Conservation (phyloP, 2,113 vertebrate genomes). For the Thunnus maccoyii region DNA sequence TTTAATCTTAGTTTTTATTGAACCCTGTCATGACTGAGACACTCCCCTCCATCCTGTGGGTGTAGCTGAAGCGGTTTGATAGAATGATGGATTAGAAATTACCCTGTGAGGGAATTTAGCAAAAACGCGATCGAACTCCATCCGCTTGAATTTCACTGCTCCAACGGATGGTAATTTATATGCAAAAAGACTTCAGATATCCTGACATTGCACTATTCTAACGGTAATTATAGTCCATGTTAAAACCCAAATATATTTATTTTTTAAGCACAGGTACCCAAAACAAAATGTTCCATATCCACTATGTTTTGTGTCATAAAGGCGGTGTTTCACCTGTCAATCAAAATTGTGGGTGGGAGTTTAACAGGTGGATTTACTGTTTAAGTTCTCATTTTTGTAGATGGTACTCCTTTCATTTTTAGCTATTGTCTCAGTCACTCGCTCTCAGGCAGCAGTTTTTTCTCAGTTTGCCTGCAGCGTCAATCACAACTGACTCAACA, state of each 20-base stretch:
- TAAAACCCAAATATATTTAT: conserved; percentile 10
- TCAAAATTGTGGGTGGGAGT: neutral
- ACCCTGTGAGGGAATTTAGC: conserved; percentile 58
- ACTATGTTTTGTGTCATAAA: neutral
- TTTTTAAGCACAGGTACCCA: neutral
- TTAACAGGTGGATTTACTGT: too few relatives aligned
- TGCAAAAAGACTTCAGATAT: conserved; percentile 39
- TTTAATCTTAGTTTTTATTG: conserved; percentile 79
- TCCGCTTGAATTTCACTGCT: conserved; percentile 34
- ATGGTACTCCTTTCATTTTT: neutral
- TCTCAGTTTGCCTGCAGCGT: neutral
- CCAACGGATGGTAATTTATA: conserved; percentile 49
- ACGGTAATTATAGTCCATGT: conserved; percentile 7
- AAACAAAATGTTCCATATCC: neutral
- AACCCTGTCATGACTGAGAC: conserved; percentile 63
- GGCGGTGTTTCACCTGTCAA: neutral
- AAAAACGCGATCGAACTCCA: conserved; percentile 63
- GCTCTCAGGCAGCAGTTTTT: too few relatives aligned
- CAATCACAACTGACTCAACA: neutral
- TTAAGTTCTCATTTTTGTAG: neutral
- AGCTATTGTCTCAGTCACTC: neutral
- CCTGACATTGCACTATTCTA: conserved; percentile 47
- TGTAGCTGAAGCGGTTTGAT: conserved; percentile 45
- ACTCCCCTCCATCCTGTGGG: conserved; percentile 51
- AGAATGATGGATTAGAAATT: conserved; percentile 80